Base-by-base conservation (phyloP, 2,888 invertebrate species). In the Eupithecia inturbata region DNA sequence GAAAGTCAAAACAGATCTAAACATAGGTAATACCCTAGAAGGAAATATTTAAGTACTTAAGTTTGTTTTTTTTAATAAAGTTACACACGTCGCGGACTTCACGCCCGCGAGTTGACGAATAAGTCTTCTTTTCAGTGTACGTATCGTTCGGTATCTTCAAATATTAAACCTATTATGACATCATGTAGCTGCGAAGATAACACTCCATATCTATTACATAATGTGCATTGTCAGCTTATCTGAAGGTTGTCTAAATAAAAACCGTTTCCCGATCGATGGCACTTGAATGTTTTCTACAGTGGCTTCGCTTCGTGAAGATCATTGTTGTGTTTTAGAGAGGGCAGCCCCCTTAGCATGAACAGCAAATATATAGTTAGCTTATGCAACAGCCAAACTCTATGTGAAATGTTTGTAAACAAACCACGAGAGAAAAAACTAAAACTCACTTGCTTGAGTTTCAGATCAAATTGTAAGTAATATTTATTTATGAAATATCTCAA, bases 211-310 rank as follows among this genome's bases (percentile, higher is more conserved):
- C 41, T 69, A 41, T 73, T 60, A 66, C 69, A 66, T 67, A 67
- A 73, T 67, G n/a, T 36, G 5, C 31, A 31, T 16, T 68, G 57
- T 64, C 26, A 64, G 45, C 33, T 39, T 45, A 53, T 19, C 41
- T 67, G 71, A 74, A 74, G 66, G 68, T 71, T 70, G 68, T 64
- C 62, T 70, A 41, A 7, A 36, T 62, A 62, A 62, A 62, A 62
- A 62, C 31, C 64, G 26, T 10, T 62, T 73, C 45, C 36, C 60
- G 26, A 70, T 72, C 75, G 63, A 75, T 63, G 36, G 39, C 63
- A 72, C 69, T 69, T 72, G 69, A 70, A 67, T 16, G 67, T 67
- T 68, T 72, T 75, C 75, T 22, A 64, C 9, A 14, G 28, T 10
- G 45, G 66, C 69, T 62, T 70, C 69, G 28, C 45, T 62, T 39